Percentiles rank a stretch among this genome's conserved stretches.
phyloP scores from a whole-genome alignment of 2,797 vertebrate genomes.

The Cossypha heuglini region DNA sequence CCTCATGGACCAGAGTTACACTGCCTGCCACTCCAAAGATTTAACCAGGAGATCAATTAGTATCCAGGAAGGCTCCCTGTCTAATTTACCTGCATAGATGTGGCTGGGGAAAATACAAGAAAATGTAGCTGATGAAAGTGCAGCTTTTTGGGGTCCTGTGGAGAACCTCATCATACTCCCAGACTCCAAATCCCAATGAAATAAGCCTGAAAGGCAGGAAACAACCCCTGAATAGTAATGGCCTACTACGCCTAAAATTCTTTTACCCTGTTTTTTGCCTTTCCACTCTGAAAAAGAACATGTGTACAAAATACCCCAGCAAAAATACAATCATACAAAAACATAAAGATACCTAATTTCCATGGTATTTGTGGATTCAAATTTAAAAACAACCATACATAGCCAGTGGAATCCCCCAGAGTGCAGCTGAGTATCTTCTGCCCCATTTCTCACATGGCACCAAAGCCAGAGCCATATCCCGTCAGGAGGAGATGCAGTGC shows the following conservation, averaged over 20 bases:
- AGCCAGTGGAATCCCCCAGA: neutral
- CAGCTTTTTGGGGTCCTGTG: neutral
- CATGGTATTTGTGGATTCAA: neutral
- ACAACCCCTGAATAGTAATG: neutral
- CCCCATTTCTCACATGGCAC: accelerated
- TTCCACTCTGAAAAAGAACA: neutral
- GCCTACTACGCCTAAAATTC: neutral
- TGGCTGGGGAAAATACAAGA: neutral
- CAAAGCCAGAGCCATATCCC: neutral
- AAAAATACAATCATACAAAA: neutral
- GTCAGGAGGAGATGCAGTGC: neutral
- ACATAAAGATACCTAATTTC: neutral
- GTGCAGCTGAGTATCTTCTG: neutral
- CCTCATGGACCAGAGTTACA: accelerated
- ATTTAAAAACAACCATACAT: neutral
- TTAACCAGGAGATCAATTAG: neutral
- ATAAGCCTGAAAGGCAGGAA: neutral
- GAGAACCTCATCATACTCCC: neutral
- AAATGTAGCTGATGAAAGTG: neutral
- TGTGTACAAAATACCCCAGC: neutral
- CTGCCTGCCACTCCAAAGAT: neutral
- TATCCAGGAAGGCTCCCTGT: neutral
- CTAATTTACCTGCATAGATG: neutral
- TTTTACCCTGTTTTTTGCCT: neutral
- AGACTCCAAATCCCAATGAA: neutral